Evolutionary conservation across 2,113 vertebrate species (phyloP), one percentile per base, ranked within the genome.

Genomic region (Notothenia rossii): DNA sequence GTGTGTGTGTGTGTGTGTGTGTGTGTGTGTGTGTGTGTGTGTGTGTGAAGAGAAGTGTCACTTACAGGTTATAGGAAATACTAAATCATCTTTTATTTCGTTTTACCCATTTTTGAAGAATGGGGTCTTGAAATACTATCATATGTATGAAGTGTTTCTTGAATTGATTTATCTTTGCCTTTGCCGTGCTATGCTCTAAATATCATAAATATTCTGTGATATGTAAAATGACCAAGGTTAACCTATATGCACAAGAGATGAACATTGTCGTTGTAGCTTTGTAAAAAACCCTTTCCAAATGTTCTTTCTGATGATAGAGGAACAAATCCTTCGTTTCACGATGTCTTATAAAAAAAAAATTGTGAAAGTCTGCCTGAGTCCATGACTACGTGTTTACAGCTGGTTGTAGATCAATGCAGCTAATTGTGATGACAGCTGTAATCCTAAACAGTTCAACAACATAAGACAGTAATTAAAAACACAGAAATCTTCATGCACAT

Each of bases 361-460:
- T 29, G 29, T 29, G 45, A 13, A 46, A 50, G 3, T 11, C 67
- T 11, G 8, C 4, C 0, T 54, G 43, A 1, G 62, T 53, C 45
- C 9, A 5, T 58, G 43, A 66, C 45, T 59, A 22, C 7, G 18
- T 51, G 59, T 69, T 69, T 63, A n/a, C 59, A 64, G 33, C 29
- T 43, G 63, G 25, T 40, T 59, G 22, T 66, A 71, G 43, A 71
- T 76, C 53, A 58, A 20, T 4, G 22, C 20, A 20, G 5, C 33
- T 61, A 70, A 71, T 18, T 65, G 10, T 29, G 36, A 54, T 54
- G 53, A 75, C 53, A 71, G 71, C 53, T 59, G 43, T 59, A 53
- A 72, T 66, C 43, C 4, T 10, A 55, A 61, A 80, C 2, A 46
- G 33, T 25, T 20, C 20, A 50, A 72, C 60, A 64, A 46, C 68